Evolutionary conservation across 1,140 invertebrate genomes (phyloP), one percentile per base, ranked within the genome.

Genomic region (Drosophila chauvacae): DNA sequence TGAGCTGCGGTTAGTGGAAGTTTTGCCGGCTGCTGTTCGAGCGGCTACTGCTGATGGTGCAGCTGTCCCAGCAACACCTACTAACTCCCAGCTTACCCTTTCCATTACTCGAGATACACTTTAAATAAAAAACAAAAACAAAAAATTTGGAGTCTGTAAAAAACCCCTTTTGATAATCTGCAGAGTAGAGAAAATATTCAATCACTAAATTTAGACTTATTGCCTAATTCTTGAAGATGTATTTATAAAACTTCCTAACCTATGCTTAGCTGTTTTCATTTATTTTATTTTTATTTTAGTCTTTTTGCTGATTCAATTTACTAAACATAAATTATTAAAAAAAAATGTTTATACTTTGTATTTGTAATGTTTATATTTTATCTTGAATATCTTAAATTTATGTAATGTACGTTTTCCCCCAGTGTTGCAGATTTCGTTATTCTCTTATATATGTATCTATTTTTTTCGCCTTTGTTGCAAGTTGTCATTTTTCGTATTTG

Each of bases 401-500:
- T 4, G 2, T 59, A 30, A 14, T 50, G 47, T 51, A 28, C 16
- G 10, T 62, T 44, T 68, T 75, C 1, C 2, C 37, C 14, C 30
- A 41, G 68, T 74, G 58, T 58, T 28, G 13, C 47, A 48, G 56
- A 20, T 39, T 69, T 60, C 23, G 66, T 73, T 62, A 48, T 37
- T 55, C n/a, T 41, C 37, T 56, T 73, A 48, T 51, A 28, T 28
- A 26, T 70, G 45, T 58, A 53, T 60, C 4, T 26, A 26, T 26
- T 44, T 69, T 55, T 42, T 33, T 18, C 37, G 42, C 57, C 58
- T 72, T 72, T 82, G 82, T 88, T 80, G 80, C 80, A 80, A 87
- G 77, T 88, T 87, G 80, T 88, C 84, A 87, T 88, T 81, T 87
- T 88, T 88, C 73, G 84, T 84, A 88, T 88, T 88, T 90, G 84